These are phyloP conservation scores for Watsonalla cultraria DNA, from an alignment of 2,888 invertebrate genomes.

Conservation along the genomic window DNA sequence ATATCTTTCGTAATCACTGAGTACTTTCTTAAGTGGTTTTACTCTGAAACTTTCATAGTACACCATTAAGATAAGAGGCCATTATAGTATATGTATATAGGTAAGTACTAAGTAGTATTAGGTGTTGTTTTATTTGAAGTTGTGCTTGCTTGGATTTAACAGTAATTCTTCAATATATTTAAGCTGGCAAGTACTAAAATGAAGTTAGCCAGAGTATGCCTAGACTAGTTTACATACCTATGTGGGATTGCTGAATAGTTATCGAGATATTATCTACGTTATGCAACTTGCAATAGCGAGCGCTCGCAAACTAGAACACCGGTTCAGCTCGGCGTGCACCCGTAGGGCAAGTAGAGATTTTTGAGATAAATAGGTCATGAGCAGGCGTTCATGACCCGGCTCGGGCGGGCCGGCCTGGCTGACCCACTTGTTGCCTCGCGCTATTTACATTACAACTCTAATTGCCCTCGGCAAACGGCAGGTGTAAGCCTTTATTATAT, in stretches of 20 bases:
- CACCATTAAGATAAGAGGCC: too few species aligned
- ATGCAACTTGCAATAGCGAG: background rate
- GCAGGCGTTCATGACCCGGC: conserved; percentile 64
- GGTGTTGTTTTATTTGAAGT: too few species aligned
- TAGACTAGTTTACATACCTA: too few species aligned
- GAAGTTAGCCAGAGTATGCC: too few species aligned
- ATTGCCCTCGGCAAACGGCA: conserved; percentile 49
- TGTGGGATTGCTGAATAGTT: too few species aligned
- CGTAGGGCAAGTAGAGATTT: conserved; percentile 36
- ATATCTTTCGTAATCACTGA: background rate
- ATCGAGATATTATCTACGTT: too few species aligned
- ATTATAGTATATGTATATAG: too few species aligned
- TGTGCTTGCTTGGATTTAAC: too few species aligned
- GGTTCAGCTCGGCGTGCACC: conserved; percentile 25
- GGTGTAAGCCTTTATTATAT: conserved; percentile 45
- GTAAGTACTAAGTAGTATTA: too few species aligned
- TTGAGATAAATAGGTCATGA: conserved; percentile 72
- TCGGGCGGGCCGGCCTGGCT: conserved; percentile 40
- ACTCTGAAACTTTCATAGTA: background rate
- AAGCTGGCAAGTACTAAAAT: too few species aligned
- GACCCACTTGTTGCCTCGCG: conserved; percentile 75
- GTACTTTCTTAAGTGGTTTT: background rate
- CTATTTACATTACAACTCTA: conserved; percentile 66
- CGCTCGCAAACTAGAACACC: conserved; percentile 18
- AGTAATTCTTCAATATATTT: too few species aligned